Percentiles rank a stretch among this genome's conserved stretches.
These are phyloP conservation scores for Cryptotis parvus DNA, from an alignment of 2,113 vertebrate species.

Conservation along the genomic window DNA sequence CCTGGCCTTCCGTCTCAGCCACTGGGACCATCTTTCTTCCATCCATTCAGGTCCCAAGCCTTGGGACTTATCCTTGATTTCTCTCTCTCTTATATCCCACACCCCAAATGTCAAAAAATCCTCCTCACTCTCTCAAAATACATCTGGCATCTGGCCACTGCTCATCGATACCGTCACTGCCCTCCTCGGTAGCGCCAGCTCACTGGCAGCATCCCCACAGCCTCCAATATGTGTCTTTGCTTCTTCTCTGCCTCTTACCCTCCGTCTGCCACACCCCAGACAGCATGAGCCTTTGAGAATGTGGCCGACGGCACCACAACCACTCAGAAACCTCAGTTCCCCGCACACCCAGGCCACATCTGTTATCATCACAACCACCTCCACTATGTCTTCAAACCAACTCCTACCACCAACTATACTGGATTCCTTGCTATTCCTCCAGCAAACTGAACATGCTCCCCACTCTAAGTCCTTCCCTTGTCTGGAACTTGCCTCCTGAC, in stretches of 20 bases:
- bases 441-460: neutral
- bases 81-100: neutral
- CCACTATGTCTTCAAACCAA: neutral
- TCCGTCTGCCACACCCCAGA: neutral
- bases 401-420: neutral
- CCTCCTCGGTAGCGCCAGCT: no score
- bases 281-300: neutral
- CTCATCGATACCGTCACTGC: no score
- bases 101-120: neutral
- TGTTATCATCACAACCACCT: fast-evolving
- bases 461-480: fast-evolving
- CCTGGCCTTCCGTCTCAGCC: neutral
- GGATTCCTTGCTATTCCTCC: neutral
- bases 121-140: neutral
- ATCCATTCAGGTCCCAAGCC: neutral
- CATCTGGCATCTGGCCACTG: neutral
- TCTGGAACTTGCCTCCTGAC: no score
- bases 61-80: neutral
- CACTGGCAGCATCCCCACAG: neutral
- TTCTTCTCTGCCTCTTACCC: neutral
- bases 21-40: neutral
- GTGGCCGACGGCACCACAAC: neutral
- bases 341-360: neutral
- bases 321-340: neutral
- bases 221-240: neutral